Base-by-base conservation (phyloP, 2,797 vertebrate genomes). In the Acanthurus tractus region DNA sequence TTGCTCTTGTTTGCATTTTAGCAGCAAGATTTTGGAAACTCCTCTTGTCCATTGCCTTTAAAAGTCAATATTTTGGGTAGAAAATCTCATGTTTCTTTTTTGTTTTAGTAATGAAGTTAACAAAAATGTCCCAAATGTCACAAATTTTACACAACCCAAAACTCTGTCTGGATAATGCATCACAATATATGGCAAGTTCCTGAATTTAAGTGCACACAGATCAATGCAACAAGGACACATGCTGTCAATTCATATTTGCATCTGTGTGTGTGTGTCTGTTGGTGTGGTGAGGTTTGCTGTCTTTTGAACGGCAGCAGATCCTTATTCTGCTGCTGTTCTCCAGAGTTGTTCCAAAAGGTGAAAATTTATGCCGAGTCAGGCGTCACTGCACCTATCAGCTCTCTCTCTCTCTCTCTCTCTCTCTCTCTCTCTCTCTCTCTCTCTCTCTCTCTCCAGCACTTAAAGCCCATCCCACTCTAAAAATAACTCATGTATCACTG, bases 361-460 rank as follows among this genome's bases (percentile, higher is more conserved):
- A 78, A 68, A 83, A 73, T 84, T 83, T 86, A 84, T 93, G 83
- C 78, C 29, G 22, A 88, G 78, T 86, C 89, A 88, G 84, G 74
- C 48, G 1, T 82, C 65, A 25, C 44, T 86, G 70, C 75, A 64
- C 74, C 79, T 69, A 25, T 45, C 52, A 22, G 50, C 66, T 63
- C 48, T 46, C 61, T 64, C 36, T 2, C 42, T 74, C 29, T 34
- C 29, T 34, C 29, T 34, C 29, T 34, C 14, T 59, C 34, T 45
- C 29, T 22, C 64, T 62, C 62, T 76, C 72, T 73, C 58, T 74
- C 18, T 34, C 29, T 34, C 29, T 34, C 29, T 6, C 14, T 59
- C 34, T 45, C 2, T 22, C 64, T 62, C 62, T 76, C 72, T 73
- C 58, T 72, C 18, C 36, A 34, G 6, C 61, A 44, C n/a, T 65